Conservation (phyloP, 2,888 invertebrate genomes). For the Cotesia congregata region DNA sequence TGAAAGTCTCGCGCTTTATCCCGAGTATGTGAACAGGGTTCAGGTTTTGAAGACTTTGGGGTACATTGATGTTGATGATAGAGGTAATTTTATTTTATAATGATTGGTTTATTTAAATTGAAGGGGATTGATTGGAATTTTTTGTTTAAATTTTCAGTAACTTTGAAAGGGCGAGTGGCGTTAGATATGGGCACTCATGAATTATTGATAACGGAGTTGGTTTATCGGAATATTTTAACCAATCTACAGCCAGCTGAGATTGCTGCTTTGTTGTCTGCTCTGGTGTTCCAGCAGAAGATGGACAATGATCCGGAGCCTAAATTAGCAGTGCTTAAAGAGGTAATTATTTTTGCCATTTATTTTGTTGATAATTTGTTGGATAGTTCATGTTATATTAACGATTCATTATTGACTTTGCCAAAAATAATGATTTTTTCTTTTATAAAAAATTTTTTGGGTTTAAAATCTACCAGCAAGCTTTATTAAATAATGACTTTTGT, state of each 20-base stretch:
- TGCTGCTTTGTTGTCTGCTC: slow-evolving; percentile 91
- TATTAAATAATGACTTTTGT: too few species aligned
- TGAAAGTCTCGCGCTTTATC: slow-evolving; percentile 87
- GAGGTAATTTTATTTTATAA: slow-evolving; percentile 70
- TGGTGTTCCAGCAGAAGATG: slow-evolving; percentile 91
- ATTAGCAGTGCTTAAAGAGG: slow-evolving; percentile 74
- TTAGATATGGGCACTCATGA: slow-evolving; percentile 91
- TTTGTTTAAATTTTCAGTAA: slow-evolving; percentile 72
- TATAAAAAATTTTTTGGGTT: too few species aligned
- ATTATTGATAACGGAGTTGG: slow-evolving; percentile 93
- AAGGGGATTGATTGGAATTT: background rate
- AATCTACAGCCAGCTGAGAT: slow-evolving; percentile 91
- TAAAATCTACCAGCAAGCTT: too few species aligned
- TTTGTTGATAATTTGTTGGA: background rate
- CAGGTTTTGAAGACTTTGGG: slow-evolving; percentile 82
- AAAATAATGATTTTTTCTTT: too few species aligned
- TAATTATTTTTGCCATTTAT: slow-evolving; percentile 53
- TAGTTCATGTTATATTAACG: too few species aligned
- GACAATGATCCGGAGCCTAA: slow-evolving; percentile 63
- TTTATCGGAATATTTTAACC: slow-evolving; percentile 90
- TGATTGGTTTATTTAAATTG: slow-evolving; percentile 23
- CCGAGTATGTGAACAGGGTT: slow-evolving; percentile 89
- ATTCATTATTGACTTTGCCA: too few species aligned
- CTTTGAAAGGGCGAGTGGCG: slow-evolving; percentile 87
- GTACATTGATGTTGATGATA: slow-evolving; percentile 81